Conservation (phyloP, 2,113 vertebrate genomes). For the Megaceryle maxima region DNA sequence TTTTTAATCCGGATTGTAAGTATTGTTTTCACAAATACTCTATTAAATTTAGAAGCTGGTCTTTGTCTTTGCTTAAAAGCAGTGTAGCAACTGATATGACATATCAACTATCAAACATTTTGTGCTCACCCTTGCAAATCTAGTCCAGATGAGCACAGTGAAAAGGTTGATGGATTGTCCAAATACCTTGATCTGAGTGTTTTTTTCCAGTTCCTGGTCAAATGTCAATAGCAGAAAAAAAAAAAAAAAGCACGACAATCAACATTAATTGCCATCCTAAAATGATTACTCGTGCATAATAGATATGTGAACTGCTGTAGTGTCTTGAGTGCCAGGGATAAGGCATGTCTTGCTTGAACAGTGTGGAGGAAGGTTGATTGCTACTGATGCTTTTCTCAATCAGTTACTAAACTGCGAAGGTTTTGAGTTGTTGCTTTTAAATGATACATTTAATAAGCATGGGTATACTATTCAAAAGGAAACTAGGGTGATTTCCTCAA, state of each 20-base stretch:
- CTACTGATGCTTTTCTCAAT: background rate
- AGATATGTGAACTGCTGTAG: background rate
- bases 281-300: background rate
- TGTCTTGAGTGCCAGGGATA: background rate
- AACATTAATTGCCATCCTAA: conserved; percentile 33
- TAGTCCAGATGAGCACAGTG: conserved; percentile 34
- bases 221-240: conserved; percentile 40
- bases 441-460: conserved; percentile 8
- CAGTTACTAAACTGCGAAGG: background rate
- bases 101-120: background rate
- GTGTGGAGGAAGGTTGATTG: background rate
- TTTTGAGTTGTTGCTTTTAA: conserved; percentile 8
- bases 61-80: conserved; percentile 1
- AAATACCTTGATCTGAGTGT: conserved; percentile 28
- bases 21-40: conserved; percentile 37
- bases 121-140: conserved; percentile 12
- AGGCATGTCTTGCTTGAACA: background rate
- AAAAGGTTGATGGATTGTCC: conserved; percentile 32
- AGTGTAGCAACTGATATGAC: background rate
- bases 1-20: background rate
- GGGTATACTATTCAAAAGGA: background rate
- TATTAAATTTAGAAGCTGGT: background rate
- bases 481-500: background rate
- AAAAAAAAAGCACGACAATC: conserved; percentile 27
- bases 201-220: conserved; percentile 37